phyloP scores from a whole-genome alignment of 2,888 invertebrate genomes.

The Ormyrus pomaceus region DNA sequence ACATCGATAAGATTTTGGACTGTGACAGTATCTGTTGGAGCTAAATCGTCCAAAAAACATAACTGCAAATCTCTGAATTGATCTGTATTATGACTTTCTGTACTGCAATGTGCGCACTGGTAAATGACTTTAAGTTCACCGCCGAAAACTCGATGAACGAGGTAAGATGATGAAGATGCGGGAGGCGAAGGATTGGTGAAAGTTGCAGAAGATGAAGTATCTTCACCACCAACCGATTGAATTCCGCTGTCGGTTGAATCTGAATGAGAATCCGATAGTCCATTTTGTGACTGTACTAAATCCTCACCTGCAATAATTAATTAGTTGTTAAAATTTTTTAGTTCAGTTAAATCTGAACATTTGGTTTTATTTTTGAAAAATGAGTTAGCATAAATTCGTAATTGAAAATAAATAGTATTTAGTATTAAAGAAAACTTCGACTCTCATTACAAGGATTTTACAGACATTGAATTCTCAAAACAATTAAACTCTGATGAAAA shows the following conservation, averaged over 20 bases:
- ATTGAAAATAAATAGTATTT: no score
- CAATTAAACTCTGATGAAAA: no score
- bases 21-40: conserved; percentile 77
- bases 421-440: no score
- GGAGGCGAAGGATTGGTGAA: conserved; percentile 56
- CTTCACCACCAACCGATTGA: conserved; percentile 73
- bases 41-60: conserved; percentile 81
- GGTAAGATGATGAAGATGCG: conserved; percentile 68
- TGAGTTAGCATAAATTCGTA: conserved; percentile 46
- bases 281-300: conserved; percentile 66
- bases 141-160: conserved; percentile 85
- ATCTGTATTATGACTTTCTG: conserved; percentile 85
- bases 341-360: neutral
- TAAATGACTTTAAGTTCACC: conserved; percentile 86
- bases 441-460: no score
- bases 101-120: conserved; percentile 84
- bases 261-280: conserved; percentile 71
- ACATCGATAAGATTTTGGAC: conserved; percentile 86
- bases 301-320: conserved; percentile 65
- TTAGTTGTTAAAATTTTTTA: neutral
- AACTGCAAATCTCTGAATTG: conserved; percentile 88
- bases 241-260: conserved; percentile 75
- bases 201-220: conserved; percentile 61
- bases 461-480: no score
- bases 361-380: conserved; percentile 53